Evolutionary conservation across 1,140 invertebrate genomes (phyloP).

Genomic region (Bicyclus anynana): DNA sequence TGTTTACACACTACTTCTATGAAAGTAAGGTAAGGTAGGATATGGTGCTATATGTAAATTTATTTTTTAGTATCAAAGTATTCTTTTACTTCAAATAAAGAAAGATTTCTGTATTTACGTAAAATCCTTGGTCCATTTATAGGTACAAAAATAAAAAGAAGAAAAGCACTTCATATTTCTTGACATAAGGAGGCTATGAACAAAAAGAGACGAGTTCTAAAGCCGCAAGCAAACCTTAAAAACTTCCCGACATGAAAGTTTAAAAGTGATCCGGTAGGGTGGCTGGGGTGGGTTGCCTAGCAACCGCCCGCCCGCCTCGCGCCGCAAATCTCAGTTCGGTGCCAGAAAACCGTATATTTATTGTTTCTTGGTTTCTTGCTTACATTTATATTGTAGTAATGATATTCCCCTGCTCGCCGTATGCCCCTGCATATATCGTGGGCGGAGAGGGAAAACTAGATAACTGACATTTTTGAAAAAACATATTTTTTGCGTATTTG

Average conservation of each 20-base stretch:
- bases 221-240: conserved; percentile 70
- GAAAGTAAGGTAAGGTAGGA: no score
- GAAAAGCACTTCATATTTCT: conserved; percentile 26
- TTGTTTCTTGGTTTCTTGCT: conserved; percentile 55
- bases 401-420: background rate
- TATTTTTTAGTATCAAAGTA: no score
- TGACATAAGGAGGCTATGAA: conserved; percentile 45
- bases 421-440: background rate
- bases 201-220: conserved; percentile 65
- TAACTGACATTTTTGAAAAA: no score
- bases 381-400: conserved; percentile 30
- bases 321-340: conserved; percentile 61
- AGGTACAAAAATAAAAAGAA: no score
- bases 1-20: no score
- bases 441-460: no score
- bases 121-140: no score
- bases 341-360: conserved; percentile 56
- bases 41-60: no score
- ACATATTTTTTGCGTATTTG: no score
- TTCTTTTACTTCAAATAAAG: no score
- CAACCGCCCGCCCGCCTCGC: conserved; percentile 53
- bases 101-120: no score
- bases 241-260: conserved; percentile 74
- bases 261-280: conserved; percentile 66
- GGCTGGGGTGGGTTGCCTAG: conserved; percentile 51